Base-by-base conservation (phyloP, 1,140 invertebrate genomes). In the Drosophila pandora region DNA sequence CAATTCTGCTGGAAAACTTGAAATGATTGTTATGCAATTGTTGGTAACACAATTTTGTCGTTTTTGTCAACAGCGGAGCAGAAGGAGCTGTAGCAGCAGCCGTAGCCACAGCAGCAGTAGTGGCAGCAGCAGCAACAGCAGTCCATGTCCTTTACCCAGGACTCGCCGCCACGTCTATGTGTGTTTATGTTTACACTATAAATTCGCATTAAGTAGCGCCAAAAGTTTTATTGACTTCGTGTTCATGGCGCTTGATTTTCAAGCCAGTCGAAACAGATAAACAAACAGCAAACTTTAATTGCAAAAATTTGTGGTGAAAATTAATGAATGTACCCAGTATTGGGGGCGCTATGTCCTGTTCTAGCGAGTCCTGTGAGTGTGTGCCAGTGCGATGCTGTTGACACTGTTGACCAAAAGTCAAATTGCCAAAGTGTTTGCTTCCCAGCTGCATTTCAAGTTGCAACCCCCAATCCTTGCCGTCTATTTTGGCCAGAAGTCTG, bases 21-120 rank as follows among this genome's bases (percentile, higher is more conserved):
- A 90, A 90, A 90, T 90, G 87, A 90, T 90, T 90, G 85, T 90
- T 90, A 90, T 90, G 87, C 87, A 90, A 90, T 90, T 90, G 87
- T 90, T 90, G 85, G 87, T 85, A 90, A 90, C 87, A 84, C 81
- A 82, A 90, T 90, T 90, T 90, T 79, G 78, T 90, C 87, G 67
- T 87, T 81, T 80, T 87, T 88, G 62, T 75, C 78, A 81, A 49
- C 63, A 69, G 50, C 39, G 49, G 9, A n/a, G 41, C 41, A 43
- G 41, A 41, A 41, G 39, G 12, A 41, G 63, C 63, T 28, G 1
- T 28, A 28, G 25, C 25, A 28, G 25, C 25, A 28, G 9, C 8
- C 30, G 17, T 17, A 17, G 25, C 25, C 30, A 61, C 59, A 39
- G 54, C 28, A 49, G 41, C n/a, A 54, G 32, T 34, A 74, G 62